Percentiles rank a stretch among this genome's conserved stretches.
These are phyloP conservation scores for Drosophila subpulchrella DNA, from an alignment of 1,140 invertebrate species.

Conservation along the genomic window DNA sequence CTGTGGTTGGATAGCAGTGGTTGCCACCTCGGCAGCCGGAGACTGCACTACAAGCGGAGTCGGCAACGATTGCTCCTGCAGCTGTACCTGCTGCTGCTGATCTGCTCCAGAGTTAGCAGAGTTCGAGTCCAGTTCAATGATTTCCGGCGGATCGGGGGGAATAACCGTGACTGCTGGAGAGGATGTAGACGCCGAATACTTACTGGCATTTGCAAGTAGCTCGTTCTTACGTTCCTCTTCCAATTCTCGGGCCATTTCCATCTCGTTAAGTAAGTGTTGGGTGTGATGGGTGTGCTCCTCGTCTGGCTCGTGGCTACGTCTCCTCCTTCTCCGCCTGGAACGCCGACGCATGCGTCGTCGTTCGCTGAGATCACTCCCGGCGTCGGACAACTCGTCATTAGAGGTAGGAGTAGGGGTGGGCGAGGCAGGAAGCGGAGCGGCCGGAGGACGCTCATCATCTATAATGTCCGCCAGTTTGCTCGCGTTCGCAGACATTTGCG, in stretches of 20 bases:
- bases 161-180: conserved; percentile 77
- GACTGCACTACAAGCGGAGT: conserved; percentile 26
- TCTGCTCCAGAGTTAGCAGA: conserved; percentile 69
- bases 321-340: conserved; percentile 42
- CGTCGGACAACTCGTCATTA: conserved; percentile 60
- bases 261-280: conserved; percentile 76
- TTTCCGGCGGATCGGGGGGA: conserved; percentile 76
- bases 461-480: conserved; percentile 68
- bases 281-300: conserved; percentile 80
- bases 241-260: conserved; percentile 73
- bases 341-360: conserved; percentile 57
- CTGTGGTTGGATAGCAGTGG: conserved; percentile 14
- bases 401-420: conserved; percentile 71
- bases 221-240: conserved; percentile 80
- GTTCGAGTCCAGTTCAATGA: conserved; percentile 80
- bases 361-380: conserved; percentile 48
- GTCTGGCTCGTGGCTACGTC: conserved; percentile 59
- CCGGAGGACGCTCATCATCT: conserved; percentile 76
- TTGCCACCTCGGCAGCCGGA: conserved; percentile 3
- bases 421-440: conserved; percentile 75
- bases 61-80: conserved; percentile 12
- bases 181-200: conserved; percentile 73
- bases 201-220: conserved; percentile 73
- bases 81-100: conserved; percentile 35
- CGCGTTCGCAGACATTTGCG: conserved; percentile 59